Base-by-base conservation (phyloP, 2,888 invertebrate genomes). In the Geotrupes spiniger region DNA sequence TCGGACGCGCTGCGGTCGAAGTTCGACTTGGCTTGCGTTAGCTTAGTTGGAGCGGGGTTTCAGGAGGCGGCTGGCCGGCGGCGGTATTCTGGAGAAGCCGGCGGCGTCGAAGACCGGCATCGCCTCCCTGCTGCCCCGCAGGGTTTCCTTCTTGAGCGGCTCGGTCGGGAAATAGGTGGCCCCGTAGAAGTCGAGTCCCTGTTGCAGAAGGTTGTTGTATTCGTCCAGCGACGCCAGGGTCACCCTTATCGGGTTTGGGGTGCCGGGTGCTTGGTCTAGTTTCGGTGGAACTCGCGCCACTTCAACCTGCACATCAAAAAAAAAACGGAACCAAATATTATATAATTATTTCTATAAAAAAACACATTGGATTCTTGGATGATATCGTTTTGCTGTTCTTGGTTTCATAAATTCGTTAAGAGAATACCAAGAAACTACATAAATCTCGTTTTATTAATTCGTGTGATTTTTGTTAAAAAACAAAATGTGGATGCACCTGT, bases 131-230 rank as follows among this genome's bases (percentile, higher is more conserved):
- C 79, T 65, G 80, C 81, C 38, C 49, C 82, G 78, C 21, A 85
- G 81, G 54, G 81, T 79, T 29, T 84, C 85, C 56, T 72, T 72
- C 56, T 71, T 72, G 36, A 72, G 54, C 54, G 87, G 79, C 69
- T 90, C 90, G 2, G 89, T 89, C 39, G 90, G 90, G 74, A 91
- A 91, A 76, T 85, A 90, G 15, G 91, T 91, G 36, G 91, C 90
- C 12, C 89, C 90, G 68, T 89, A 91, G 76, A 91, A 91, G 74
- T 91, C 89, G 49, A 91, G 76, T 0, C 91, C 91, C 64, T 89
- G 88, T 72, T 90, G 89, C 47, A 91, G 77, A 45, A 91, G 76
- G 62, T 83, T 82, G 70, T 87, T 87, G 60, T 83, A 86, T 65
- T 89, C 88, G 58, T 88, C 87, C 54, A 87, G 77, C 47, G 81